Evolutionary conservation across 2,113 vertebrate species (phyloP).

Genomic region (Ochotona princeps): DNA sequence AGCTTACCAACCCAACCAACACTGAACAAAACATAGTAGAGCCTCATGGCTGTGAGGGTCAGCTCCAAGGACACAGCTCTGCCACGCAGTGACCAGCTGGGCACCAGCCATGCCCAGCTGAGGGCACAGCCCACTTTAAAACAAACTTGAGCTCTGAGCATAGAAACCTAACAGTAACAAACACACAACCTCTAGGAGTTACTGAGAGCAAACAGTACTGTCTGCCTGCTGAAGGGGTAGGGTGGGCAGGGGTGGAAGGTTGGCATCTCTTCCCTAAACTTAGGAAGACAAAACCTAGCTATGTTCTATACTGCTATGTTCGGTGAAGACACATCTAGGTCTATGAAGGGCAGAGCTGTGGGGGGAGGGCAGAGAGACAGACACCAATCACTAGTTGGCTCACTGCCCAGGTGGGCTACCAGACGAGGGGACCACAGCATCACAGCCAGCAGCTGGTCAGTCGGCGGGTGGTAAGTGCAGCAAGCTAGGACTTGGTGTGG

Average conservation of each 20-base stretch:
- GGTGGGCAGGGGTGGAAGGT: neutral
- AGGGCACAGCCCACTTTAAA: neutral
- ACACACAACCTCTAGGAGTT: neutral
- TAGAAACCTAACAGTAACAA: too few species aligned
- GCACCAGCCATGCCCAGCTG: too few species aligned
- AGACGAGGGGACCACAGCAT: too few species aligned
- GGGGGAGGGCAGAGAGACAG: too few species aligned
- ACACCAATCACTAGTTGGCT: too few species aligned
- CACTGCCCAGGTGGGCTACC: too few species aligned
- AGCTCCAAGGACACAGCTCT: neutral
- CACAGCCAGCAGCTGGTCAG: too few species aligned
- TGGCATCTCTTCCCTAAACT: neutral
- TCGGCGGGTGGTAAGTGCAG: too few species aligned
- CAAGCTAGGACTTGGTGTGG: too few species aligned
- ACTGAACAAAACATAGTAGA: neutral
- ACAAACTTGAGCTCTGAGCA: neutral
- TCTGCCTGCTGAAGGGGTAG: fast-evolving
- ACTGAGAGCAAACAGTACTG: neutral
- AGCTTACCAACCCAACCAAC: neutral
- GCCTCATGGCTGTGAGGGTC: neutral
- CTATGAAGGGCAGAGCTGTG: too few species aligned
- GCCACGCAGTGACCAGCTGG: too few species aligned
- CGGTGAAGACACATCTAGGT: neutral
- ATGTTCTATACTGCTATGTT: fast-evolving
- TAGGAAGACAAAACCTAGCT: neutral